Evolutionary conservation across 2,797 vertebrate species (phyloP).

Genomic region (Poecile montanus): DNA sequence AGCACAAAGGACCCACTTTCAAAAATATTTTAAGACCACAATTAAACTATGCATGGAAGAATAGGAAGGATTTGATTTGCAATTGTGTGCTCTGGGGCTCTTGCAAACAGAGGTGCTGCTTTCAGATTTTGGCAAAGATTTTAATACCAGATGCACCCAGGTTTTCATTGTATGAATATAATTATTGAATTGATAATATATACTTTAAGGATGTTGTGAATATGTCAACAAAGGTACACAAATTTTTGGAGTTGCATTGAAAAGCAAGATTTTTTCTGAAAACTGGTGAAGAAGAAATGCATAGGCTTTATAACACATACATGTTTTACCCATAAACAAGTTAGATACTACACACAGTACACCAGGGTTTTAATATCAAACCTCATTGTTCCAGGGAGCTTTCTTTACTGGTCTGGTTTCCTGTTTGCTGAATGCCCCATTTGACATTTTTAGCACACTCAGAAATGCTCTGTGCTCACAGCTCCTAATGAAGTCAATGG

Average conservation of each 20-base stretch:
- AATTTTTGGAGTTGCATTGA: background rate
- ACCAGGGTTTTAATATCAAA: background rate
- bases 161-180: background rate
- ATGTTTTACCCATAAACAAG: background rate
- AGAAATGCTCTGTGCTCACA: background rate
- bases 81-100: background rate
- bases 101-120: background rate
- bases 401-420: constrained; percentile 4
- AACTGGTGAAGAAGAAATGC: background rate
- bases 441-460: constrained; percentile 16
- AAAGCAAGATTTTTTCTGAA: background rate
- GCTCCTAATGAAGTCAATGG: constrained; percentile 16
- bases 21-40: constrained; percentile 8
- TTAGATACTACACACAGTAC: background rate
- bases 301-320: background rate
- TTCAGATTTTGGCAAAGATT: background rate
- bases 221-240: background rate
- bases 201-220: background rate
- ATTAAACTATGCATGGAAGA: background rate
- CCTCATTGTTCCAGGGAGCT: constrained; percentile 2
- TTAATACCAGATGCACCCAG: background rate
- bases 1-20: background rate
- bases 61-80: constrained; percentile 1
- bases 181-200: background rate
- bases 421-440: background rate